A percentile compares a stretch with the other conserved stretches of the same genome.
Conservation (phyloP, 2,113 vertebrate genomes). For the Grus americana region DNA sequence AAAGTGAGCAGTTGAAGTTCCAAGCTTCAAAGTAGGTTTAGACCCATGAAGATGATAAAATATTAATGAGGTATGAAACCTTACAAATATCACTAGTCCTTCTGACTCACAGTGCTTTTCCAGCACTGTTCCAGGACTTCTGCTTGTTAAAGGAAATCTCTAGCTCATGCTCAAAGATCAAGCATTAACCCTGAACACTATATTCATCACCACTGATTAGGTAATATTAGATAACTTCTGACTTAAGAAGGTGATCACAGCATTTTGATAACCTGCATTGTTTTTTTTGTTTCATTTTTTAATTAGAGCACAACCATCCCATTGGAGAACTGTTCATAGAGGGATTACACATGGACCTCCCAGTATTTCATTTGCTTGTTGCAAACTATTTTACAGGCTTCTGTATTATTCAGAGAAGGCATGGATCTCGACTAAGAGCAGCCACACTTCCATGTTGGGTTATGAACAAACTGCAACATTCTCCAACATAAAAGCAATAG, state of each 20-base stretch:
- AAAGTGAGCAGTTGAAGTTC: slow-evolving; percentile 36
- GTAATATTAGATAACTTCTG: background rate
- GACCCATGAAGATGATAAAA: slow-evolving; percentile 2
- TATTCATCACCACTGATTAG: background rate
- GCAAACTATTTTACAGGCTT: background rate
- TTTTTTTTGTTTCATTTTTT: background rate
- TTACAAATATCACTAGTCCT: slow-evolving; percentile 24
- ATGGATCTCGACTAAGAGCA: accelerated
- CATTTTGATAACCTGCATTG: background rate
- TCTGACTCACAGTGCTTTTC: background rate
- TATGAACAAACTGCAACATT: background rate
- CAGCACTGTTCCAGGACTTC: background rate
- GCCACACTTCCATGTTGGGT: background rate
- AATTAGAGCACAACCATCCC: background rate
- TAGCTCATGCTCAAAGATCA: background rate
- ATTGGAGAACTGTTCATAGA: background rate
- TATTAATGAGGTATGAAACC: slow-evolving; percentile 47
- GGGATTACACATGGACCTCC: background rate
- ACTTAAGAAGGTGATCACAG: background rate
- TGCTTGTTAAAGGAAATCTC: background rate
- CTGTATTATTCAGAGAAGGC: background rate
- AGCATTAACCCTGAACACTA: background rate
- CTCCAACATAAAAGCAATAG: background rate
- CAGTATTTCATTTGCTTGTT: accelerated
- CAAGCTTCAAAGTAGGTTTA: slow-evolving; percentile 16